These are phyloP conservation scores for Drosophila bunnanda DNA, from an alignment of 2,888 invertebrate genomes.

Conservation along the genomic window DNA sequence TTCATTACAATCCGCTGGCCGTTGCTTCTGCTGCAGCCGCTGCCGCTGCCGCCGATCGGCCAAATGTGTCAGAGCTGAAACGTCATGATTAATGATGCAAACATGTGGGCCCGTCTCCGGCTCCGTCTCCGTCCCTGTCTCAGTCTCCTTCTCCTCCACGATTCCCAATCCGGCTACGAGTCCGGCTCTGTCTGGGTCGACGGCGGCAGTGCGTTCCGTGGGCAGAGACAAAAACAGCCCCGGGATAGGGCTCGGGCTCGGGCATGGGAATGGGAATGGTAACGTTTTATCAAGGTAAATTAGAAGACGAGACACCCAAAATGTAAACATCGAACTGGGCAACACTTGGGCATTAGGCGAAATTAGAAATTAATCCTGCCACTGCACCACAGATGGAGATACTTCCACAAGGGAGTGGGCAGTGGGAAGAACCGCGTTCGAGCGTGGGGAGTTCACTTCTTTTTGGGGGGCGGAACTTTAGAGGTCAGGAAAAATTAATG, in stretches of 20 bases:
- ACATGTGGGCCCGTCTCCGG: constrained; percentile 77
- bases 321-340: constrained; percentile 65
- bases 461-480: constrained; percentile 38
- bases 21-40: constrained; percentile 62
- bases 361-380: constrained; percentile 82
- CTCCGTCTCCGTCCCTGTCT: constrained; percentile 39
- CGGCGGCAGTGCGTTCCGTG: constrained; percentile 80
- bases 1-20: constrained; percentile 75
- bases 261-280: constrained; percentile 45
- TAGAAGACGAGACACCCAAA: constrained; percentile 69
- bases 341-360: constrained; percentile 70
- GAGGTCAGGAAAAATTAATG: constrained; percentile 44
- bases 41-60: constrained; percentile 79
- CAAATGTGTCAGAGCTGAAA: constrained; percentile 83
- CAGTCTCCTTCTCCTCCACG: constrained; percentile 37
- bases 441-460: constrained; percentile 21
- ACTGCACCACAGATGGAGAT: constrained; percentile 38
- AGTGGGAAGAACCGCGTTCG: constrained; percentile 7
- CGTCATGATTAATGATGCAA: constrained; percentile 84
- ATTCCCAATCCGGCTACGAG: constrained; percentile 51
- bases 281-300: constrained; percentile 81
- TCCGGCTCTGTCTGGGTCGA: constrained; percentile 74
- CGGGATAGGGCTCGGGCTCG: constrained; percentile 63
- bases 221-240: constrained; percentile 48
- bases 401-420: constrained; percentile 9